Evolutionary conservation across 30 jellyfish, hydroid and myxozoan genomes (phyloP).

Genomic region (Aurelia sp.): DNA sequence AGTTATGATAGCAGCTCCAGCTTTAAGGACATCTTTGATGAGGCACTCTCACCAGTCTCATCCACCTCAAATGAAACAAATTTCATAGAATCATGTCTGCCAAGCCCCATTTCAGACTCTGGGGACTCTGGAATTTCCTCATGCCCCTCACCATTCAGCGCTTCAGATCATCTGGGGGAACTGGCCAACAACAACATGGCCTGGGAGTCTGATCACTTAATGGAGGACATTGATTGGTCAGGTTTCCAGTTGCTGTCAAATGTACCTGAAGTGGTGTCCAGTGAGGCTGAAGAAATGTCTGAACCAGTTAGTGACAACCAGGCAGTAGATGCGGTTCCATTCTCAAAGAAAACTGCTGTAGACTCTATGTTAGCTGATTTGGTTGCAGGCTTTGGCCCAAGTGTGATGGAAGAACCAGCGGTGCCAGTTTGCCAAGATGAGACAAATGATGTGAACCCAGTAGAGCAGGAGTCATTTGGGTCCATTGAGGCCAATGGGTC

Average conservation of each 20-base stretch:
- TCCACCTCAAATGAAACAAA: constrained; percentile 9
- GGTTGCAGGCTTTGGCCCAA: not conserved
- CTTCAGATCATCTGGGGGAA: not conserved
- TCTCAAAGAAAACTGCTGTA: too few species aligned
- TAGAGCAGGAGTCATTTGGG: too few species aligned
- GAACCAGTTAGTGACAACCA: too few species aligned
- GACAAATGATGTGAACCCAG: too few species aligned
- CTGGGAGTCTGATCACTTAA: not conserved
- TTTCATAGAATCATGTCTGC: constrained; percentile 11
- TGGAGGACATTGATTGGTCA: too few species aligned
- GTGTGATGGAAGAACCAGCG: not conserved
- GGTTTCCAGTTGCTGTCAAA: too few species aligned
- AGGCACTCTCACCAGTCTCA: constrained; percentile 30
- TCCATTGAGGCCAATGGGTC: too few species aligned
- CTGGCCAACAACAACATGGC: not conserved
- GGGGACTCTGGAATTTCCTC: constrained; percentile 56
- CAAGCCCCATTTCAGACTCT: constrained; percentile 64
- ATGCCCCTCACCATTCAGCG: constrained; percentile 5
- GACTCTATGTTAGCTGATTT: not conserved
- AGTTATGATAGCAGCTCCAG: not conserved
- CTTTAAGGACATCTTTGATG: constrained; percentile 6
- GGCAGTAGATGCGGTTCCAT: too few species aligned
- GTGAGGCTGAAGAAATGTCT: not conserved
- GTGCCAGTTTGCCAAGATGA: too few species aligned
- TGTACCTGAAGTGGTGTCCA: not conserved